Evolutionary conservation across 2,888 invertebrate genomes (phyloP).

Genomic region (Andrena chrysosceles): DNA sequence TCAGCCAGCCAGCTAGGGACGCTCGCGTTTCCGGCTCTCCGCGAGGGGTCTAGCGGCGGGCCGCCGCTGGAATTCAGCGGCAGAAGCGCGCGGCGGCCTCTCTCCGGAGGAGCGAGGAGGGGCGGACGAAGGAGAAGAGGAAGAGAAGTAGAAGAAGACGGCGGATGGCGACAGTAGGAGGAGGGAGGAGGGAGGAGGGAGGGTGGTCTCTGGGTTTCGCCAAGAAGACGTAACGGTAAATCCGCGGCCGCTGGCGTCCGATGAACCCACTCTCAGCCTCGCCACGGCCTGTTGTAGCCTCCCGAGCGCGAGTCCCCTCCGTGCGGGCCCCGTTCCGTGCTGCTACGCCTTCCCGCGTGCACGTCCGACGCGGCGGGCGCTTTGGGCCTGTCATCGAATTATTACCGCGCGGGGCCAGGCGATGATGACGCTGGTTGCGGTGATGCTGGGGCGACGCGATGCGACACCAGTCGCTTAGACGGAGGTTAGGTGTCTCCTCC

Average conservation of each 20-base stretch:
- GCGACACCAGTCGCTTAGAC: slow-evolving; percentile 37
- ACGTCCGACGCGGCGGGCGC: slow-evolving; percentile 10
- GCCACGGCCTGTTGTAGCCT: slow-evolving; percentile 61
- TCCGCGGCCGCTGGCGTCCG: slow-evolving; percentile 85
- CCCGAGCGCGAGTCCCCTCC: slow-evolving; percentile 54
- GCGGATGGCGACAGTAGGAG: slow-evolving; percentile 30
- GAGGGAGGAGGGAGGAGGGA: slow-evolving; percentile 45
- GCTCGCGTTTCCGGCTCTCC: slow-evolving; percentile 55
- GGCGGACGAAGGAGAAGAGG: slow-evolving; percentile 31
- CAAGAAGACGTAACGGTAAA: slow-evolving; percentile 85
- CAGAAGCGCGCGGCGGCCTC: slow-evolving; percentile 19
- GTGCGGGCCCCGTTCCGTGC: slow-evolving; percentile 28
- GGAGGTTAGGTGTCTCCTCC: neutral
- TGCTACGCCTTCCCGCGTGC: slow-evolving; percentile 9
- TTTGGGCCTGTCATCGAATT: slow-evolving; percentile 60
- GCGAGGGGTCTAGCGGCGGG: slow-evolving; percentile 42
- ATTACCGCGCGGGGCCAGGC: slow-evolving; percentile 44
- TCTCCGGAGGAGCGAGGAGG: slow-evolving; percentile 1
- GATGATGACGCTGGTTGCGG: slow-evolving; percentile 1
- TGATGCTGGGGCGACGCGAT: slow-evolving; percentile 30
- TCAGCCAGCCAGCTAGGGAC: slow-evolving; percentile 8
- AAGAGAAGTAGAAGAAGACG: slow-evolving; percentile 3
- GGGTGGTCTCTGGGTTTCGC: slow-evolving; percentile 81
- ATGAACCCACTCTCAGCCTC: slow-evolving; percentile 84
- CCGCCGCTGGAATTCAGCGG: slow-evolving; percentile 65